Evolutionary conservation across 2,797 vertebrate genomes (phyloP).

Genomic region (Hypotaenidia philippensis): DNA sequence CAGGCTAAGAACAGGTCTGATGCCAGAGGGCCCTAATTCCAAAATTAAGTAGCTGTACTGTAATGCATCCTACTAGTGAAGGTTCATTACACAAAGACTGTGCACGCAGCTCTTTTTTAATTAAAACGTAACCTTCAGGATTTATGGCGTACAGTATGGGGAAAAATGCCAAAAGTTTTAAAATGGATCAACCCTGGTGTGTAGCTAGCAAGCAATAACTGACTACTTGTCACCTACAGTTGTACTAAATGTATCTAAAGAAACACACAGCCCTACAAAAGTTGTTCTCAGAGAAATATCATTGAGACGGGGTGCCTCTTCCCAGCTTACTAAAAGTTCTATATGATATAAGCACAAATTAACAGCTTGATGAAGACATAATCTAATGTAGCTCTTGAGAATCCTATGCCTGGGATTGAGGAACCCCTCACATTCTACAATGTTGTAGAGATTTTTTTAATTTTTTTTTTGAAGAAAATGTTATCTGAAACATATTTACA

Average conservation of each 20-base stretch:
- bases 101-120: conserved; percentile 86
- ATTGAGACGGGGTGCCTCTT: conserved; percentile 86
- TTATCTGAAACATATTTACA: conserved; percentile 97
- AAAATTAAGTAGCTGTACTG: conserved; percentile 88
- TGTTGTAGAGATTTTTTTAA: conserved; percentile 77
- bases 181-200: conserved; percentile 95
- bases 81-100: conserved; percentile 90
- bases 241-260: conserved; percentile 93
- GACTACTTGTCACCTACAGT: conserved; percentile 91
- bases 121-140: conserved; percentile 81
- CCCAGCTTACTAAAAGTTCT: conserved; percentile 88
- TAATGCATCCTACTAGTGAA: conserved; percentile 91
- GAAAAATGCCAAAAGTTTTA: conserved; percentile 97
- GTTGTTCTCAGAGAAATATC: conserved; percentile 90
- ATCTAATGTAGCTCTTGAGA: conserved; percentile 83
- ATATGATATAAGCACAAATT: conserved; percentile 89
- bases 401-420: conserved; percentile 84
- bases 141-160: conserved; percentile 84
- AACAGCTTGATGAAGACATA: conserved; percentile 86
- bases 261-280: conserved; percentile 93
- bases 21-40: conserved; percentile 87
- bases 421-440: conserved; percentile 91
- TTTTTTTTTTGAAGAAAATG: conserved; percentile 86
- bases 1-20: conserved; percentile 70
- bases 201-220: conserved; percentile 93